These are phyloP conservation scores for Oenanthe melanoleuca DNA, from an alignment of 2,113 vertebrate species.

Conservation along the genomic window DNA sequence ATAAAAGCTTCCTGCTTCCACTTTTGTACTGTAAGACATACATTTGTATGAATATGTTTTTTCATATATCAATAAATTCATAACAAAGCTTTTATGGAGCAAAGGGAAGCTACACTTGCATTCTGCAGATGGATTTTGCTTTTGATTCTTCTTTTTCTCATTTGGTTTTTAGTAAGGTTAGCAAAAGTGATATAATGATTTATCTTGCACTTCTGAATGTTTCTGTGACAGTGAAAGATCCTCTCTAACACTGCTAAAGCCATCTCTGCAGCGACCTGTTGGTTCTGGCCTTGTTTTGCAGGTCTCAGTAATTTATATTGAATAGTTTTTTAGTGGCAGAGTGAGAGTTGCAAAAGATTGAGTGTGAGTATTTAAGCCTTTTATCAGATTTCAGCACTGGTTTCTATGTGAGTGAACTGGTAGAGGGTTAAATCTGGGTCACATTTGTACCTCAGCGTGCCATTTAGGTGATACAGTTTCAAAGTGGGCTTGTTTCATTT, in stretches of 20 bases:
- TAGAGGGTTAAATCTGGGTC: background rate
- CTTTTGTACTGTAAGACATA: background rate
- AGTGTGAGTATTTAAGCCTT: background rate
- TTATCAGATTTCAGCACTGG: background rate
- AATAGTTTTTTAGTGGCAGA: background rate
- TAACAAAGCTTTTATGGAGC: background rate
- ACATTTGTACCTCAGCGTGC: background rate
- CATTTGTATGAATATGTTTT: background rate
- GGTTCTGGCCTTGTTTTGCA: background rate
- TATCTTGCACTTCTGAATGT: background rate
- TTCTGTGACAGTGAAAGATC: background rate
- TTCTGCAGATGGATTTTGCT: background rate
- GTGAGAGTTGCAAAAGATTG: background rate
- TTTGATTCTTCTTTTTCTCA: background rate
- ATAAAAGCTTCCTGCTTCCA: background rate
- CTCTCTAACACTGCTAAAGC: background rate
- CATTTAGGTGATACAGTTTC: background rate
- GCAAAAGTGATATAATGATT: background rate
- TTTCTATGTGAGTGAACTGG: background rate
- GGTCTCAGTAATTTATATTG: background rate
- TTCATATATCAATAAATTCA: background rate
- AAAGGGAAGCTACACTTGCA: background rate
- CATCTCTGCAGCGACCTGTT: background rate
- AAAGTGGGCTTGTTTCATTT: background rate
- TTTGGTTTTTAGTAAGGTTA: background rate